Base-by-base conservation (phyloP, 2,797 vertebrate species). In the Steatocranus sp. region DNA sequence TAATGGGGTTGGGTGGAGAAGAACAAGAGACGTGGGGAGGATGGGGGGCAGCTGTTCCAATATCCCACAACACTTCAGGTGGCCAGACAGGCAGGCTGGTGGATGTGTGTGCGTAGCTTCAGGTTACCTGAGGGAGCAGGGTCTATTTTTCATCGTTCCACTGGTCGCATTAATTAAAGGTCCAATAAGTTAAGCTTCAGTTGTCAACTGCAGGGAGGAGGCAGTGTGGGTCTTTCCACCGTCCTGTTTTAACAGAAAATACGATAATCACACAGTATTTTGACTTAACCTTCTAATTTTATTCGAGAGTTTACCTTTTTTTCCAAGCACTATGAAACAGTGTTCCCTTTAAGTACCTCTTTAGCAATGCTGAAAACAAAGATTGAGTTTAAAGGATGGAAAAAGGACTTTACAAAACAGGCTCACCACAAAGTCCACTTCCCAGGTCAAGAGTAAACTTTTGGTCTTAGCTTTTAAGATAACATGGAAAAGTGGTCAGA, bases 11-110 rank as follows among this genome's bases (percentile, higher is more conserved):
- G 86, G 84, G 87, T 88, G 89, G 84, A 87, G 76, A 84, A 90
- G 90, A 93, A 92, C 76, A 79, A 84, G 87, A 89, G 85, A 84
- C 6, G 8, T 49, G 48, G 70, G 77, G 84, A 54, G 85, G 78
- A 75, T 43, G 46, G 61, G 82, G 83, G 79, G 70, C 4, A 56
- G 87, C 74, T 81, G 73, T 83, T 89, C 68, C 76, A 86, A 79
- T 76, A 82, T 90, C 88, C 85, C 87, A 90, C 75, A 86, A 76
- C 89, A 89, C 88, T 94, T 92, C 90, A 94, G 94, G 92, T 95
- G 86, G 88, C 90, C 84, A 76, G 75, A 66, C 58, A 78, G 81
- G 43, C 76, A 51, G 66, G 63, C 38, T 74, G 73, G 50, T 46
- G 83, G 41, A 43, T 83, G 48, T 77, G 81, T 78, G 54, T 58